These are phyloP conservation scores for Melitaea cinxia DNA, from an alignment of 1,140 invertebrate species.

Conservation along the genomic window DNA sequence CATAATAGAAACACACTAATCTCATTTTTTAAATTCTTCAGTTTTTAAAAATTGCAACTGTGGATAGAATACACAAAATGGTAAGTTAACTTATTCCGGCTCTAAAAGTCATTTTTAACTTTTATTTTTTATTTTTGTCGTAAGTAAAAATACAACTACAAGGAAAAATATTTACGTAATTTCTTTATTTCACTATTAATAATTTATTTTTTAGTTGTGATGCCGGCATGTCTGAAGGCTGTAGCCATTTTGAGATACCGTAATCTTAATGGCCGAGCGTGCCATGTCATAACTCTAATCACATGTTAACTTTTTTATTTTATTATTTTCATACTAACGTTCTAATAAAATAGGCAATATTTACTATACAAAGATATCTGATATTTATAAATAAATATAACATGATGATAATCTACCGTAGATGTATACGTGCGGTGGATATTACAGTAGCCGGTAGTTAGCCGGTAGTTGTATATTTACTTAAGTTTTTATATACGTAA, in stretches of 20 bases:
- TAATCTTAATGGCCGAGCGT: conserved; percentile 58
- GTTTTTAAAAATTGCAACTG: conserved; percentile 29
- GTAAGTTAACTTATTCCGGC: conserved; percentile 23
- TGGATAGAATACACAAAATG: conserved; percentile 49
- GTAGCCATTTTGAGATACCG: conserved; percentile 67
- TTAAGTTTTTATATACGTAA: too few relatives aligned
- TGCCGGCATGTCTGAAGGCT: conserved; percentile 58
- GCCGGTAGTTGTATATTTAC: not conserved
- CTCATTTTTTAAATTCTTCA: not conserved
- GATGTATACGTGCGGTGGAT: not conserved
- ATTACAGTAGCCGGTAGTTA: conserved; percentile 9
- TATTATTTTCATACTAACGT: not conserved
- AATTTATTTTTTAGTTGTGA: not conserved
- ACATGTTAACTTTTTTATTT: conserved; percentile 48
- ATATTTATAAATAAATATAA: too few relatives aligned
- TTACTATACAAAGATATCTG: too few relatives aligned
- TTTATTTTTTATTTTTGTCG: not conserved
- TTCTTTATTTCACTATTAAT: conserved; percentile 3
- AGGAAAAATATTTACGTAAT: not conserved
- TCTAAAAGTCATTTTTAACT: not conserved
- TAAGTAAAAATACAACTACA: not conserved
- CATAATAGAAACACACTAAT: not conserved
- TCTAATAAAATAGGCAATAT: not conserved
- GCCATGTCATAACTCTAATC: conserved; percentile 69
- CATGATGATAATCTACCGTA: too few relatives aligned